phyloP scores from a whole-genome alignment of 2,888 invertebrate genomes.

The Sphinx pinastri region DNA sequence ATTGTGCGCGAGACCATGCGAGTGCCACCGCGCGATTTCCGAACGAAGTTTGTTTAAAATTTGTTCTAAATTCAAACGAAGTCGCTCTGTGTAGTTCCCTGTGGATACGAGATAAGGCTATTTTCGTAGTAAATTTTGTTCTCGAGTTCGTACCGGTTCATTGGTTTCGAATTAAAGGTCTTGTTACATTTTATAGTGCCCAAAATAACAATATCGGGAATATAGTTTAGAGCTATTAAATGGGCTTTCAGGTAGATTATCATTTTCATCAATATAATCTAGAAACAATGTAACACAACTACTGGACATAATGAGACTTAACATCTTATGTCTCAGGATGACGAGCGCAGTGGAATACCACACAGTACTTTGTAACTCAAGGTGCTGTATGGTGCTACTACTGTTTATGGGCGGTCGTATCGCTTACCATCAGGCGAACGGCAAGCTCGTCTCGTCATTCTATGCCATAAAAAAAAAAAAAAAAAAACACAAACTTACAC shows the following conservation, averaged over 20 bases:
- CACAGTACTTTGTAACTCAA: too few species aligned
- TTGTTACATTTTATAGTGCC: conserved; percentile 16
- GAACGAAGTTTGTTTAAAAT: conserved; percentile 60
- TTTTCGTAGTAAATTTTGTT: conserved; percentile 50
- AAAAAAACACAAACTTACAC: too few species aligned
- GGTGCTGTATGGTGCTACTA: too few species aligned
- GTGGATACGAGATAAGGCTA: conserved; percentile 54
- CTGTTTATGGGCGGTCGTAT: too few species aligned
- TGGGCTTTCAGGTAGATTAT: not conserved
- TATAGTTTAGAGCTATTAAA: conserved; percentile 32
- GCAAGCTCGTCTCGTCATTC: too few species aligned
- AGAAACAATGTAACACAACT: too few species aligned
- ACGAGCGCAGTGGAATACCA: too few species aligned
- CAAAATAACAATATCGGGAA: conserved; percentile 13
- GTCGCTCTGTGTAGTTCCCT: conserved; percentile 52
- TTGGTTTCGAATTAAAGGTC: conserved; percentile 46
- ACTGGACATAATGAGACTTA: too few species aligned
- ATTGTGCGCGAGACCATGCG: conserved; percentile 53
- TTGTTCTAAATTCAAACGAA: conserved; percentile 57
- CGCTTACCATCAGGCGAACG: too few species aligned
- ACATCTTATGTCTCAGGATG: too few species aligned
- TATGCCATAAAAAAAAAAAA: too few species aligned
- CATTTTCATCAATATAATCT: conserved; percentile 6
- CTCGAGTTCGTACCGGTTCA: conserved; percentile 47
- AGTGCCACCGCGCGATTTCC: conserved; percentile 51